Evolutionary conservation across 1,140 invertebrate genomes (phyloP), one percentile per base, ranked within the genome.

Genomic region (Drosophila santomea): DNA sequence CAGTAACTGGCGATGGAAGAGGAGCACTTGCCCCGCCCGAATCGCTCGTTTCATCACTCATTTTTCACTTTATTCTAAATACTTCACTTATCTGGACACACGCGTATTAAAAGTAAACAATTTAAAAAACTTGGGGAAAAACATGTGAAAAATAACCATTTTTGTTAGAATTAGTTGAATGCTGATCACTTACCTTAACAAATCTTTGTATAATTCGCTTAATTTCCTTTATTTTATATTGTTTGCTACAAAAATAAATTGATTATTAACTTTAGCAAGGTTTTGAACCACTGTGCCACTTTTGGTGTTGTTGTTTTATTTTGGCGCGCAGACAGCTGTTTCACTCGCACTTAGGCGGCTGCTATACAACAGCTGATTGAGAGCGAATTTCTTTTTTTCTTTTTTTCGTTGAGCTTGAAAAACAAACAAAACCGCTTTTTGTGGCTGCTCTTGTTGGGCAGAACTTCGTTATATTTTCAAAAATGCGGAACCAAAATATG

Each of bases 311-410:
- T 25, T 25, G 25, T 25, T 44, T 44, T 43, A 20, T 45, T 85
- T 85, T 71, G 81, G 81, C 81, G 81, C 73, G 74, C 74, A 78
- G 44, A 32, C 32, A 47, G 47, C 80, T 83, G 23, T 71, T 80
- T 79, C 71, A 23, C 61, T 83, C 57, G 14, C 68, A 63, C 73
- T 36, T 44, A 23, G 41, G 28, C 57, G 54, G 35, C 43, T 48
- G 50, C 32, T 51, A 74, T 66, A 39, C 7, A 81, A 85, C 82
- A 85, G 82, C 82, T 85, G 82, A 81, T 85, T 81, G 63, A 39
- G 45, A 61, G 50, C 45, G 39, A 23, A 48, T 77, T 80, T 61
- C 44, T 76, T 76, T 64, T 63, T n/a, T 35, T 35, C 48, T 55
- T 61, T 57, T 52, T 50, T 54, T 54, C 56, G 58, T 63, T 50